phyloP scores from a whole-genome alignment of 2,797 vertebrate species.

The Sphaeramia orbicularis region DNA sequence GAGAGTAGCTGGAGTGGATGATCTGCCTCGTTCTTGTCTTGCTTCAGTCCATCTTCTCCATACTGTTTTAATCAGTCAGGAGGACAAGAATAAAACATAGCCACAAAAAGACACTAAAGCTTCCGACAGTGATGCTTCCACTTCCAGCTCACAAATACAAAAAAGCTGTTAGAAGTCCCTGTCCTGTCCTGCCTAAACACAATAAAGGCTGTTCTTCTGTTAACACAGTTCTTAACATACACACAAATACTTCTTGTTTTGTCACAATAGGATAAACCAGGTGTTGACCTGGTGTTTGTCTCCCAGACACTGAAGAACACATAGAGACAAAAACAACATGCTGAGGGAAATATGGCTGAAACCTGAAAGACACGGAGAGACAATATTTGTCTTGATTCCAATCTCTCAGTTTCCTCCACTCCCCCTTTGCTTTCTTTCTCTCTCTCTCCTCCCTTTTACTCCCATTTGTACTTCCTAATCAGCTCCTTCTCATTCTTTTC shows the following conservation, averaged over 20 bases:
- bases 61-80: conserved; percentile 49
- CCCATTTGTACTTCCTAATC: neutral
- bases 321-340: conserved; percentile 31
- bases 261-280: conserved; percentile 32
- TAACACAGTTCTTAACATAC: conserved; percentile 47
- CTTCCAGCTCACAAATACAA: conserved; percentile 46
- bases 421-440: neutral
- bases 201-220: conserved; percentile 56
- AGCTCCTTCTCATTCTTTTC: neutral
- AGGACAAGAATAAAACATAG: conserved; percentile 7
- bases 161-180: conserved; percentile 9
- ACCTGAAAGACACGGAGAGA: conserved; percentile 9
- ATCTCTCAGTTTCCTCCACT: neutral
- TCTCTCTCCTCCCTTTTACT: neutral
- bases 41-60: neutral
- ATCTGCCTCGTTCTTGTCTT: neutral
- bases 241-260: conserved; percentile 25
- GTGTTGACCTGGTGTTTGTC: conserved; percentile 45
- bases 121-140: conserved; percentile 34
- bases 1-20: neutral
- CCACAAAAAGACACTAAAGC: conserved; percentile 26
- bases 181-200: conserved; percentile 16
- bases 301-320: conserved; percentile 17
- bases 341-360: conserved; percentile 62
- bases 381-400: conserved; percentile 33